Evolutionary conservation across 2,888 invertebrate species (phyloP).

Genomic region (Hylaea fasciaria): DNA sequence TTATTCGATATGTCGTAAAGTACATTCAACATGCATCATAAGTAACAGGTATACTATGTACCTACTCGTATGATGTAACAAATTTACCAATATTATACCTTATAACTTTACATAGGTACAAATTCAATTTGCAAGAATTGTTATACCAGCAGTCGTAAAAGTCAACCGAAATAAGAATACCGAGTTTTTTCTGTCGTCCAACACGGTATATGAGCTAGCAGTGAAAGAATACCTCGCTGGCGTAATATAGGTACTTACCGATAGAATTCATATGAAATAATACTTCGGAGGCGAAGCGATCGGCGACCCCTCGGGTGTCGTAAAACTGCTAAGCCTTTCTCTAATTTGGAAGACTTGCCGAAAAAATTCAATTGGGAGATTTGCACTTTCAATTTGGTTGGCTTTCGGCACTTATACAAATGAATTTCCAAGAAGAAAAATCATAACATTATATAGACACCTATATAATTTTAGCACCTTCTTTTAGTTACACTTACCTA

Average conservation of each 20-base stretch:
- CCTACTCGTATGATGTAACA: conserved; percentile 21
- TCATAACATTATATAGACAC: too few relatives aligned
- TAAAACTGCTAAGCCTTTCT: conserved; percentile 75
- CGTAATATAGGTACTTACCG: conserved; percentile 63
- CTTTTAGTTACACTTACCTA: too few relatives aligned
- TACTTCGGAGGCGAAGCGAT: conserved; percentile 77
- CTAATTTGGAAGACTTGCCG: conserved; percentile 77
- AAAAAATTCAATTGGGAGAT: conserved; percentile 73
- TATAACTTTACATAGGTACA: conserved; percentile 58
- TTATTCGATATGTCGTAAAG: too few relatives aligned
- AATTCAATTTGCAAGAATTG: conserved; percentile 73
- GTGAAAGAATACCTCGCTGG: conserved; percentile 59
- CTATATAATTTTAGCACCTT: too few relatives aligned
- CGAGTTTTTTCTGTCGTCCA: conserved; percentile 61
- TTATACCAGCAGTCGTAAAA: conserved; percentile 63
- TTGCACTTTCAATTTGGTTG: conserved; percentile 46
- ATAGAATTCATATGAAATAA: conserved; percentile 74
- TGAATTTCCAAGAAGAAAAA: neutral
- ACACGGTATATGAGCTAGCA: conserved; percentile 53
- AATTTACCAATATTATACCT: conserved; percentile 51
- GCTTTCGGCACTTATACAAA: conserved; percentile 11
- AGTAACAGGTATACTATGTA: neutral
- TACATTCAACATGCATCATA: neutral
- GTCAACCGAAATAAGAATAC: conserved; percentile 66
- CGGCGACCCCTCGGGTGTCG: conserved; percentile 65